Evolutionary conservation across 2,797 vertebrate genomes (phyloP), one percentile per base, ranked within the genome.

Genomic region (Phoebastria nigripes): DNA sequence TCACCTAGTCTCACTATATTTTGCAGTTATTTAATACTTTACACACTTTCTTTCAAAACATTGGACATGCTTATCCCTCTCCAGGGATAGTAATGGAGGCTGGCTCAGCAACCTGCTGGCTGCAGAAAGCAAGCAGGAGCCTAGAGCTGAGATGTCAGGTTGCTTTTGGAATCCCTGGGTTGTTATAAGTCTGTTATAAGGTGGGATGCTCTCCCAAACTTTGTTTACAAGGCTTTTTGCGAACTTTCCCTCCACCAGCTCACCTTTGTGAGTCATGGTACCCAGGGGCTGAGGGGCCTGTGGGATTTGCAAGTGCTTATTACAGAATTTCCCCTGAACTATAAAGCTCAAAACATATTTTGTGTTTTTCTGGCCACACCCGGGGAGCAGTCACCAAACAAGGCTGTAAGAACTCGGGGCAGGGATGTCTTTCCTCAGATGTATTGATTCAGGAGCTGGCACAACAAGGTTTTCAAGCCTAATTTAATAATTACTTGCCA

Each of bases 391-490:
- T 25, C 55, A 63, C 42, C 2, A 2, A 77, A 52, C 41, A 47
- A 78, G 29, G 62, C 37, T 71, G 55, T 51, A 62, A 86, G 54
- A 93, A 56, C 71, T 67, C 1, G 1, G 46, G 65, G 78, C 49
- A 91, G 65, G 47, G 56, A 89, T 0, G 0, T 42, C 31, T 66
- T 87, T 89, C 69, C 72, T 89, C 3, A 2, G 65, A 41, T 69
- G 11, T 80, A 52, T 63, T 91, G 84, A 47, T 92, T 81, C 79
- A 63, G 78, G 84, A 91, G 69, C 82, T 87, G 65, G 82, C 72
- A 95, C 41, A 91, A 69, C 91, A 49, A 89, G 84, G 92, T 89
- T 94, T 96, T 87, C 94, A 87, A 92, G 72, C 74, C 65, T 91
- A 42, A 82, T 92, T 92, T 85, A 87, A 55, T 84, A 93, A 93